A percentile compares a stretch with the other conserved stretches of the same genome.
phyloP scores from a whole-genome alignment of 1,140 invertebrate genomes.

The Polypedilum pembai region DNA sequence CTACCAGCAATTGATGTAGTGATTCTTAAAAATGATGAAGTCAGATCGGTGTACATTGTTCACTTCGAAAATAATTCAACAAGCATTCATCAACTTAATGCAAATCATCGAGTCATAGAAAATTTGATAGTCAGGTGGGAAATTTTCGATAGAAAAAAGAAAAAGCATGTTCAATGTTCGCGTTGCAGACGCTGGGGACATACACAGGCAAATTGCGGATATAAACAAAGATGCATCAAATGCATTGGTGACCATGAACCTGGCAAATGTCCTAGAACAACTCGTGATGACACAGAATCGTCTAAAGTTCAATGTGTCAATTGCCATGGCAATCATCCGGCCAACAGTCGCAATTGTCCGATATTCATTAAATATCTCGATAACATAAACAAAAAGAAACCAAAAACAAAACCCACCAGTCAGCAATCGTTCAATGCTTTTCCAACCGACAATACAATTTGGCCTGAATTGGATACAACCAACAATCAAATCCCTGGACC shows the following conservation, averaged over 20 bases:
- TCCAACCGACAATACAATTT: too few relatives aligned
- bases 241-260: not conserved
- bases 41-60: too few relatives aligned
- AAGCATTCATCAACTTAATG: too few relatives aligned
- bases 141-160: too few relatives aligned
- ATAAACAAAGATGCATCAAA: not conserved
- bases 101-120: too few relatives aligned
- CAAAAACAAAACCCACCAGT: not conserved
- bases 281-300: not conserved
- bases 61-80: too few relatives aligned
- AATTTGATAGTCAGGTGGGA: too few relatives aligned
- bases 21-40: too few relatives aligned
- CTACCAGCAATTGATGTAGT: too few relatives aligned
- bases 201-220: not conserved
- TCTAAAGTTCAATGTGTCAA: not conserved
- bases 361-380: not conserved
- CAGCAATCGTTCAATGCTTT: too few relatives aligned
- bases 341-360: not conserved
- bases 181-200: not conserved
- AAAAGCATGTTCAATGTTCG: too few relatives aligned
- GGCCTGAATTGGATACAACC: too few relatives aligned
- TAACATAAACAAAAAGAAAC: not conserved
- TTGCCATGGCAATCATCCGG: not conserved
- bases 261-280: not conserved
- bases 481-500: not conserved